Evolutionary conservation across 2,797 vertebrate genomes (phyloP).

Genomic region (Tamandua tetradactyla): DNA sequence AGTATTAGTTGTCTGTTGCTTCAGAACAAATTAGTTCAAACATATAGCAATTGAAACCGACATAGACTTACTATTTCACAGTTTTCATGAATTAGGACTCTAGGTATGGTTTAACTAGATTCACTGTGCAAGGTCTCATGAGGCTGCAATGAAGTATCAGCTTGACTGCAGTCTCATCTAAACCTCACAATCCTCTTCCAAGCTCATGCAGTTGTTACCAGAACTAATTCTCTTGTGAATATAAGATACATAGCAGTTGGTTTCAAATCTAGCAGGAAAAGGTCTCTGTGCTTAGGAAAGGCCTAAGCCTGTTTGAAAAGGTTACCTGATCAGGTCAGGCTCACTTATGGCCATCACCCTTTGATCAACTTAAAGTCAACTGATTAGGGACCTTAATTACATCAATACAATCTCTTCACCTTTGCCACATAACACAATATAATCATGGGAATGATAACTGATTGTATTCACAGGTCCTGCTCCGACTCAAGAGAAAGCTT

Average conservation of each 20-base stretch:
- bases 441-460: not conserved
- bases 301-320: not conserved
- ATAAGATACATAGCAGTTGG: not conserved
- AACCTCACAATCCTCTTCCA: not conserved
- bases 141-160: not conserved
- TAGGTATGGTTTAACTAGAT: not conserved
- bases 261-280: not conserved
- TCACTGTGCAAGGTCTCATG: not conserved
- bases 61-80: not conserved
- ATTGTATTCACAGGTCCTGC: not conserved
- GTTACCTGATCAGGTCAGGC: not conserved
- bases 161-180: not conserved
- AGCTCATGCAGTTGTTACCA: not conserved
- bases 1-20: not conserved
- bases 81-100: not conserved
- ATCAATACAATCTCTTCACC: not conserved
- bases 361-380: no score
- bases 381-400: no score
- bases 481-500: not conserved
- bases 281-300: not conserved
- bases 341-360: not conserved
- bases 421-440: not conserved
- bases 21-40: not conserved
- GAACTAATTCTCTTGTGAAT: not conserved
- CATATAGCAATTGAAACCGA: not conserved